phyloP scores from a whole-genome alignment of 1,140 invertebrate species.

The Venustaconcha ellipsiformis region DNA sequence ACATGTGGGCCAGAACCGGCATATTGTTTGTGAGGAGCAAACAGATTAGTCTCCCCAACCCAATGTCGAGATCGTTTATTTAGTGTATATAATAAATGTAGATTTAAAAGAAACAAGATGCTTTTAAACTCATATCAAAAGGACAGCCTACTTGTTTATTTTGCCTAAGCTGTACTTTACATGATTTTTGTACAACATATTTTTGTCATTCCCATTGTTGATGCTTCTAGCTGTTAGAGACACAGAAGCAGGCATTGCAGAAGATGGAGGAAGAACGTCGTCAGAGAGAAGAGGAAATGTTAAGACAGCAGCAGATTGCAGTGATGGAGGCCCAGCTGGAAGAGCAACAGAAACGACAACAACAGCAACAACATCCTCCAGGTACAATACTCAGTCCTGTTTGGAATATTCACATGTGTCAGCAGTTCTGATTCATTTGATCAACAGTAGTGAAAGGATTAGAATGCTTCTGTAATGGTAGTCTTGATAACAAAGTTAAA shows the following conservation, averaged over 20 bases:
- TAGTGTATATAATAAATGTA: background rate
- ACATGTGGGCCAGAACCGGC: no score
- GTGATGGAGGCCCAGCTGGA: slow-evolving; percentile 57
- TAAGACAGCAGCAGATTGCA: slow-evolving; percentile 55
- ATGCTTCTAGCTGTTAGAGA: slow-evolving; percentile 30
- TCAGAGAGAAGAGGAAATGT: slow-evolving; percentile 43
- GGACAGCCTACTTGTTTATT: background rate
- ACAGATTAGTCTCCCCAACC: no score
- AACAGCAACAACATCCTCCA: slow-evolving; percentile 29
- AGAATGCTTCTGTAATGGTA: slow-evolving; percentile 1
- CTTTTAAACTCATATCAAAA: background rate
- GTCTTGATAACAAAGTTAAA: slow-evolving; percentile 6
- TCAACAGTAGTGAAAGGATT: background rate
- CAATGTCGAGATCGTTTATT: background rate
- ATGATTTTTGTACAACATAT: background rate
- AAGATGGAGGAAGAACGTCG: slow-evolving; percentile 40
- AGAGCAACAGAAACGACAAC: slow-evolving; percentile 44
- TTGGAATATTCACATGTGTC: background rate
- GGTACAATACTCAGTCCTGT: background rate
- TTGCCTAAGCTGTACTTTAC: slow-evolving; percentile 5
- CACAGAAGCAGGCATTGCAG: slow-evolving; percentile 49
- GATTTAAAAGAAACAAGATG: background rate
- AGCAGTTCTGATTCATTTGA: background rate
- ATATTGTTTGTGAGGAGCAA: no score
- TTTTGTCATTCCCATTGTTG: background rate